Evolutionary conservation across 2,888 invertebrate species (phyloP).

Genomic region (Tryphoninae sp.): DNA sequence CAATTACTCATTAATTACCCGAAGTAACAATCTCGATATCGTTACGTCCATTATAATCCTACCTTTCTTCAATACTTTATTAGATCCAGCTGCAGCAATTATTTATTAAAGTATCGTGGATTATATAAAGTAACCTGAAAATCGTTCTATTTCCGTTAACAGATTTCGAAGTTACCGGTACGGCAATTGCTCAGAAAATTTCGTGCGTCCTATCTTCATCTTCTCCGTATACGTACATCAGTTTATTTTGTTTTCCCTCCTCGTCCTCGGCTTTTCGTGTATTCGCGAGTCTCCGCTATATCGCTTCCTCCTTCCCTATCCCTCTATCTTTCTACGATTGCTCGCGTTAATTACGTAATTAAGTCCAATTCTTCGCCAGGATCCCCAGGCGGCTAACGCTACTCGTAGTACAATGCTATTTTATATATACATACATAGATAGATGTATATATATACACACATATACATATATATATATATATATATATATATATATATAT

Average conservation of each 20-base stretch:
- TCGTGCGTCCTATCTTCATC: not conserved
- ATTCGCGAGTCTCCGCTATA: slow-evolving; percentile 38
- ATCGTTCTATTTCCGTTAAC: not conserved
- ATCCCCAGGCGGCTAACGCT: slow-evolving; percentile 46
- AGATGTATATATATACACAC: not conserved
- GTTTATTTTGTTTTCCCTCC: slow-evolving; percentile 46
- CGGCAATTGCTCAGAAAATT: not conserved
- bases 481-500: not conserved
- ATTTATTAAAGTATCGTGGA: not conserved
- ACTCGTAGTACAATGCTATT: not conserved
- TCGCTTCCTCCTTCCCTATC: slow-evolving; percentile 23
- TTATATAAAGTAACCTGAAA: slow-evolving; percentile 6
- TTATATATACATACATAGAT: not conserved
- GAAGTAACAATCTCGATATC: too few relatives aligned
- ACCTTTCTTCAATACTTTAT: too few relatives aligned
- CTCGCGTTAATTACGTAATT: slow-evolving; percentile 63
- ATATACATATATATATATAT: not conserved
- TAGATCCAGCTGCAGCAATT: too few relatives aligned
- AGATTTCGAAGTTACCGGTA: too few relatives aligned
- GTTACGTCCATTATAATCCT: too few relatives aligned
- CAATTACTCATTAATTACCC: too few relatives aligned
- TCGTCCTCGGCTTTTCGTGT: slow-evolving; percentile 28
- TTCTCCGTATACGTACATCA: not conserved
- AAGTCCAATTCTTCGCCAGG: slow-evolving; percentile 56
- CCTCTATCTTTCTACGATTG: slow-evolving; percentile 55